These are phyloP conservation scores for Acipenser oxyrinchus DNA, from an alignment of 2,797 vertebrate genomes.

Conservation along the genomic window DNA sequence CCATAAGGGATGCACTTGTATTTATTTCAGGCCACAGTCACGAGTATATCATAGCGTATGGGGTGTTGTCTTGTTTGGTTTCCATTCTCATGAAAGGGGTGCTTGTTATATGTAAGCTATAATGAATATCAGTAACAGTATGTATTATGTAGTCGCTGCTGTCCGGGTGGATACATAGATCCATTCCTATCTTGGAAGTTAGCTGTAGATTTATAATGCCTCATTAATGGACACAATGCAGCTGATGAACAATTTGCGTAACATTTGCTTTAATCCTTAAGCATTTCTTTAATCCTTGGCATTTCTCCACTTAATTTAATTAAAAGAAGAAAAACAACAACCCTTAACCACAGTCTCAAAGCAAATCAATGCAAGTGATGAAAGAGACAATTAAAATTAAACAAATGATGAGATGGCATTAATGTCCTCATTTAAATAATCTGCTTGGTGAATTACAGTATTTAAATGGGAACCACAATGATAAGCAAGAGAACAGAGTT, in stretches of 20 bases:
- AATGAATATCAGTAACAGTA: no score
- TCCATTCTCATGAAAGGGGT: no score
- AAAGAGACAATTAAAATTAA: slow-evolving; percentile 57
- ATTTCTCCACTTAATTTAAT: not conserved
- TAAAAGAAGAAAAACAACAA: slow-evolving; percentile 17
- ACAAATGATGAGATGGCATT: slow-evolving; percentile 55
- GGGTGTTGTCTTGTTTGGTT: no score
- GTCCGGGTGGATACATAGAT: not conserved
- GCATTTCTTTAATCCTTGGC: slow-evolving; percentile 12
- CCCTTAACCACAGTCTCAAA: slow-evolving; percentile 33
- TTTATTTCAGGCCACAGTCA: no score
- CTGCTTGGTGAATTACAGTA: slow-evolving; percentile 55
- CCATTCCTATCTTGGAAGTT: not conserved
- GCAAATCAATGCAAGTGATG: slow-evolving; percentile 47
- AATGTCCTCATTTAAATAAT: slow-evolving; percentile 60
- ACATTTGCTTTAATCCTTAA: slow-evolving; percentile 29
- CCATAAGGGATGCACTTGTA: no score
- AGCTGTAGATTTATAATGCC: not conserved
- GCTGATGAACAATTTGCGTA: slow-evolving; percentile 36
- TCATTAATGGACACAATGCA: slow-evolving; percentile 22
- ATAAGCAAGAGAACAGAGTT: slow-evolving; percentile 51
- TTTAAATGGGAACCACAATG: slow-evolving; percentile 67
- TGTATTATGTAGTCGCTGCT: not conserved
- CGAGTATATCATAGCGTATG: no score
- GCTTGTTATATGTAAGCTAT: no score